A percentile compares a stretch with the other conserved stretches of the same genome.
Evolutionary conservation across 2,113 vertebrate species (phyloP).

Genomic region (Ceratotherium simum): DNA sequence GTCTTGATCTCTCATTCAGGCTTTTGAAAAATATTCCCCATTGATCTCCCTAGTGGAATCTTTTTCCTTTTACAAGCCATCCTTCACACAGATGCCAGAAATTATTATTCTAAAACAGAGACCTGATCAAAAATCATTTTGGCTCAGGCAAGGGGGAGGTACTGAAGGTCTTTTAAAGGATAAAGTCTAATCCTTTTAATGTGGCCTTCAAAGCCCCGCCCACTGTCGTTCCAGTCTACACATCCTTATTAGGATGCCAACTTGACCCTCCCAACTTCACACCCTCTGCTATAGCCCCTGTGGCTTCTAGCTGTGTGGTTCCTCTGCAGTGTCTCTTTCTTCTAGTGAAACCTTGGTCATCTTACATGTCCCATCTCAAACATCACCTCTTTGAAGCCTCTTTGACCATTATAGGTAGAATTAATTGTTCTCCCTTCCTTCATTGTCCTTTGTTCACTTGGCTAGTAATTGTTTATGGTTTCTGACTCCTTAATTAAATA

Average conservation of each 20-base stretch:
- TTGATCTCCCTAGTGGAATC: background rate
- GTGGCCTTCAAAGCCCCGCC: background rate
- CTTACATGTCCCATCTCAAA: background rate
- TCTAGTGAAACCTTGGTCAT: background rate
- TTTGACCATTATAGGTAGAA: constrained; percentile 5
- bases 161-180: constrained; percentile 6
- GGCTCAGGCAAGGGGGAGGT: background rate
- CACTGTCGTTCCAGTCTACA: background rate
- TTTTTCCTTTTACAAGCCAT: background rate
- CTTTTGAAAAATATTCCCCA: constrained; percentile 25
- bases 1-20: background rate
- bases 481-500: background rate
- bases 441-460: background rate
- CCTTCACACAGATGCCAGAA: constrained; percentile 2
- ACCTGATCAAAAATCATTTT: background rate
- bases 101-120: constrained; percentile 5
- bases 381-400: background rate
- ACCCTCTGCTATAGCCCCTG: background rate
- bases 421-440: background rate
- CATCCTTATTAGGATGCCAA: background rate
- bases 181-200: background rate
- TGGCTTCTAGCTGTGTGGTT: background rate
- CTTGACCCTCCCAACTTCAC: background rate
- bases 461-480: background rate
- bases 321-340: background rate